Percentiles rank a stretch among this genome's conserved stretches.
Conservation (phyloP, 2,888 invertebrate genomes). For the Physocephala rufipes region DNA sequence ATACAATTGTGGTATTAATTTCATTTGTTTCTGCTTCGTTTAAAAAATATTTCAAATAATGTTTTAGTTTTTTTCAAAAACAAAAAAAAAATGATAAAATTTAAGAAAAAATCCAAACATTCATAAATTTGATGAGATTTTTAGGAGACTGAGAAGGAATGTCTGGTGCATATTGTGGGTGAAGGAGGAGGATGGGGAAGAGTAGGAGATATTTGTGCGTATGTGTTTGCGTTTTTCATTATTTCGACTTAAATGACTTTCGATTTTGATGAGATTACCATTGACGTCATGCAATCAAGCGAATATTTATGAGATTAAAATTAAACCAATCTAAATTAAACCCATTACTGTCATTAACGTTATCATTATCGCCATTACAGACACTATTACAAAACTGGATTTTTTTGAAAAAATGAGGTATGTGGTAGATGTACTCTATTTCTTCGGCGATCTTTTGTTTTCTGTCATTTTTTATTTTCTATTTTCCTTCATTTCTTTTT, state of each 20-base stretch:
- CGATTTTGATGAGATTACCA: constrained; percentile 31
- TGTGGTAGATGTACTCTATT: neutral
- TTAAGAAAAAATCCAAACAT: no score
- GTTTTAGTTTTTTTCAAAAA: constrained; percentile 22
- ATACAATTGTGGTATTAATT: constrained; percentile 22
- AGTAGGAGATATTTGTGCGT: neutral
- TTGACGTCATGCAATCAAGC: no score
- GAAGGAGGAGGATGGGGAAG: neutral
- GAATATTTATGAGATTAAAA: no score
- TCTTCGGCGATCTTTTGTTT: neutral
- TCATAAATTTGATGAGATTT: no score
- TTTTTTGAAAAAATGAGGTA: constrained; percentile 6
- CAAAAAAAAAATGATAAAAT: constrained; percentile 32
- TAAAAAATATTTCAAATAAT: constrained; percentile 40
- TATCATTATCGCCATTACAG: no score
- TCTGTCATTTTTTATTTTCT: neutral
- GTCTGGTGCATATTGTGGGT: neutral
- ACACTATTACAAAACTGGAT: neutral
- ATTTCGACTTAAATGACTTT: constrained; percentile 33
- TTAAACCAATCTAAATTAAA: no score
- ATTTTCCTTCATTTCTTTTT: neutral
- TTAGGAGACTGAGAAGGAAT: no score
- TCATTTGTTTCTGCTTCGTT: constrained; percentile 38
- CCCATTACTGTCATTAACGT: no score
- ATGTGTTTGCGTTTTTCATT: neutral